phyloP scores from a whole-genome alignment of 1,140 invertebrate species.

The Periplaneta americana region DNA sequence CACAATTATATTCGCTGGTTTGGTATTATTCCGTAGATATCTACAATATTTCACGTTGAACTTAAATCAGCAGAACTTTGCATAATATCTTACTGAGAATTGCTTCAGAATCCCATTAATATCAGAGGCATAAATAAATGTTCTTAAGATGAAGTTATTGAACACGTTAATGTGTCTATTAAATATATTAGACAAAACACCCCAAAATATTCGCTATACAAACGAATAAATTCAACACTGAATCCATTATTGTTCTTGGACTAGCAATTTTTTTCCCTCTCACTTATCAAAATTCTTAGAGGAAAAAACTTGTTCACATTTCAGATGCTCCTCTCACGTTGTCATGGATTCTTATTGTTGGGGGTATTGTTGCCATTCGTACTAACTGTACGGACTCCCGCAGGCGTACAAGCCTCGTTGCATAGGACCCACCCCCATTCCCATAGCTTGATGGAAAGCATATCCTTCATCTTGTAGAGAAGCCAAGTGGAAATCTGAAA shows the following conservation, averaged over 20 bases:
- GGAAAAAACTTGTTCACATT: not conserved
- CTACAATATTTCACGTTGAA: not conserved
- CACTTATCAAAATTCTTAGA: not conserved
- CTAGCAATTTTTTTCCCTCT: not conserved
- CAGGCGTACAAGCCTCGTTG: conserved; percentile 41
- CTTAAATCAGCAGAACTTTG: not conserved
- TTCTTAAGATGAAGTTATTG: not conserved
- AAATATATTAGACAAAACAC: not conserved
- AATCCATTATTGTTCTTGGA: not conserved
- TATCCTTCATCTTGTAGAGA: conserved; percentile 43
- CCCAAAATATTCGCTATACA: not conserved
- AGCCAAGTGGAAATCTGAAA: conserved; percentile 42
- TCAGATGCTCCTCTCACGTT: not conserved
- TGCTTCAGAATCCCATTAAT: not conserved
- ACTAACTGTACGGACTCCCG: conserved; percentile 43
- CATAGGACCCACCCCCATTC: conserved; percentile 40
- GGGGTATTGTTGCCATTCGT: conserved; percentile 14
- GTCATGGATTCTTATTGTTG: conserved; percentile 6
- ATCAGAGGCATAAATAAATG: not conserved
- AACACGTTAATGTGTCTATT: not conserved
- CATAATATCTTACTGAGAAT: not conserved
- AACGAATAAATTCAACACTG: not conserved
- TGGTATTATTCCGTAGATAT: no score
- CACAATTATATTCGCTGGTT: not conserved
- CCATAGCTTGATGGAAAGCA: conserved; percentile 43